Evolutionary conservation across 2,797 vertebrate species (phyloP).

Genomic region (Enteromius radiatus): DNA sequence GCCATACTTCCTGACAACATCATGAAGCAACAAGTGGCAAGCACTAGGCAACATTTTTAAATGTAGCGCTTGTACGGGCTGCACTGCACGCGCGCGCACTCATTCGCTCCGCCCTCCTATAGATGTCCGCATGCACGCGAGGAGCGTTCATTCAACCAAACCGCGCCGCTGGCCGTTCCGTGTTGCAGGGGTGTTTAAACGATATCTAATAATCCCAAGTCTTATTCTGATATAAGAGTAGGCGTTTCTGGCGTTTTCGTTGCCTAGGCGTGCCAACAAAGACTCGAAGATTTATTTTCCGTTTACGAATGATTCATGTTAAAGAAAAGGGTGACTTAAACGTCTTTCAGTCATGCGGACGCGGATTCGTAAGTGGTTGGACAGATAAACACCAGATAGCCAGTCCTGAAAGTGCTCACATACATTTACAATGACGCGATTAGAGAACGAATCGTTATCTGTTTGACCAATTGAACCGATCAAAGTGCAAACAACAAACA

Average conservation of each 20-base stretch:
- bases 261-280: neutral
- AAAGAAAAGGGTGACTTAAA: neutral
- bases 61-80: neutral
- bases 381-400: constrained; percentile 10
- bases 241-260: neutral
- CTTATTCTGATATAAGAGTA: neutral
- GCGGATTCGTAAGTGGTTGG: neutral
- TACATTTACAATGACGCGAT: constrained; percentile 21
- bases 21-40: constrained; percentile 4
- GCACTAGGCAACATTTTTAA: neutral
- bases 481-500: constrained; percentile 73
- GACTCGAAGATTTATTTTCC: neutral
- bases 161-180: neutral
- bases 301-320: neutral
- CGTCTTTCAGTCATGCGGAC: neutral
- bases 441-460: constrained; percentile 74
- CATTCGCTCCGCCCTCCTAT: constrained; percentile 26
- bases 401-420: neutral
- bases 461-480: constrained; percentile 64
- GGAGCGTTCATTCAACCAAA: constrained; percentile 10
- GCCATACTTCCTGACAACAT: neutral
- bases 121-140: neutral
- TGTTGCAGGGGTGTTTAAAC: neutral
- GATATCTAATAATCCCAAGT: neutral
- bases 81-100: no score